Conservation (phyloP, 2,888 invertebrate species). For the Cryptocephalus moraei region DNA sequence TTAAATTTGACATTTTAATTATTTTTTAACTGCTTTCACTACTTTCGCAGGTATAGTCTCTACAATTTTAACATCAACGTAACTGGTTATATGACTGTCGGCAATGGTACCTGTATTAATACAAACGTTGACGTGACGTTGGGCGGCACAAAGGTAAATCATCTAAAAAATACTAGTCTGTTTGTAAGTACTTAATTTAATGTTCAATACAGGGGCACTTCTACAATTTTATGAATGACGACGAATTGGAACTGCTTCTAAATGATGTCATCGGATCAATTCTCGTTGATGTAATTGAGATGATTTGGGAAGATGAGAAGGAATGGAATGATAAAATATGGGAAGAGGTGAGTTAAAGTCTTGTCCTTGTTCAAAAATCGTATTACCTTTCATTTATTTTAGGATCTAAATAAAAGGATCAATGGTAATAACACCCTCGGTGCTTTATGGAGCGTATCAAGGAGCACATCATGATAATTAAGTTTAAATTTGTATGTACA, state of each 20-base stretch:
- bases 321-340: conserved; percentile 8
- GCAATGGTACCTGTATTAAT: conserved; percentile 3
- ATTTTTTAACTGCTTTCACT: not conserved
- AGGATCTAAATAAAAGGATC: conserved; percentile 7
- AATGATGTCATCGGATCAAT: conserved; percentile 9
- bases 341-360: conserved; percentile 7
- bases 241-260: conserved; percentile 11
- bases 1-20: not conserved
- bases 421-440: not conserved
- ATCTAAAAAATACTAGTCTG: too few relatives aligned
- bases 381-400: conserved; percentile 1
- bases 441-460: not conserved
- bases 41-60: not conserved
- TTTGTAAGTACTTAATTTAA: too few relatives aligned
- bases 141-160: not conserved
- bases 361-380: not conserved
- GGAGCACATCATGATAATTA: too few relatives aligned
- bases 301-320: conserved; percentile 14
- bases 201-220: conserved; percentile 7
- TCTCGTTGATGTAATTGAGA: conserved; percentile 9
- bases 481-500: too few relatives aligned
- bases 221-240: conserved; percentile 11
- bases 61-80: not conserved
- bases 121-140: conserved; percentile 1
- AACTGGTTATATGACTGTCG: not conserved